Evolutionary conservation across 2,113 vertebrate genomes (phyloP).

Genomic region (Anguilla japonica): DNA sequence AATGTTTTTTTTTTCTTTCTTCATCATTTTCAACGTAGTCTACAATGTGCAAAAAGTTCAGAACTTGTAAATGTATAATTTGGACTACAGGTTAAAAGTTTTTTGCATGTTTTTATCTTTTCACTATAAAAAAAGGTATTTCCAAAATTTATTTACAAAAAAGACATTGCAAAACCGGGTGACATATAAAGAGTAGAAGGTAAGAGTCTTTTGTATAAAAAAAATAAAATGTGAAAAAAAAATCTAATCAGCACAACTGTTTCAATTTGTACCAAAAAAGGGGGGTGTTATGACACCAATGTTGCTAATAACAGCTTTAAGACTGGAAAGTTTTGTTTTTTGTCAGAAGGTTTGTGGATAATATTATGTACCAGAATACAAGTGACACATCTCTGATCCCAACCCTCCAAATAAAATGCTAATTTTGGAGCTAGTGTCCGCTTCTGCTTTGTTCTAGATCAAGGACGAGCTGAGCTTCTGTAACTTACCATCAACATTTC

Average conservation of each 20-base stretch:
- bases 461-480: too few relatives aligned
- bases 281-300: conserved; percentile 66
- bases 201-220: conserved; percentile 72
- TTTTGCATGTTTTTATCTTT: conserved; percentile 99
- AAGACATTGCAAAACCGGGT: conserved; percentile 83
- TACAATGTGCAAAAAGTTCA: conserved; percentile 90
- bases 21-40: conserved; percentile 84
- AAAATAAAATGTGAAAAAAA: conserved; percentile 52
- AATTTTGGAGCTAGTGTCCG: conserved; percentile 95
- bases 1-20: conserved; percentile 77
- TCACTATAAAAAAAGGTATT: conserved; percentile 89
- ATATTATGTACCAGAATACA: conserved; percentile 92
- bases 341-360: conserved; percentile 88
- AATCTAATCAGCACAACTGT: conserved; percentile 93
- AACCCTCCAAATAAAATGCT: conserved; percentile 98
- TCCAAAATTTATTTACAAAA: conserved; percentile 89
- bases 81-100: conserved; percentile 89
- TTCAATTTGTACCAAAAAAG: conserved; percentile 98
- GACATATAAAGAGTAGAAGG: conserved; percentile 85
- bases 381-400: conserved; percentile 95
- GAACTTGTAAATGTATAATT: conserved; percentile 97
- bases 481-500: too few relatives aligned
- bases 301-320: conserved; percentile 85
- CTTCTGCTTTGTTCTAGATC: conserved; percentile 49
- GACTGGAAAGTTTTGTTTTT: conserved; percentile 84